phyloP scores from a whole-genome alignment of 2,797 vertebrate species.

The Peromyscus attwateri region DNA sequence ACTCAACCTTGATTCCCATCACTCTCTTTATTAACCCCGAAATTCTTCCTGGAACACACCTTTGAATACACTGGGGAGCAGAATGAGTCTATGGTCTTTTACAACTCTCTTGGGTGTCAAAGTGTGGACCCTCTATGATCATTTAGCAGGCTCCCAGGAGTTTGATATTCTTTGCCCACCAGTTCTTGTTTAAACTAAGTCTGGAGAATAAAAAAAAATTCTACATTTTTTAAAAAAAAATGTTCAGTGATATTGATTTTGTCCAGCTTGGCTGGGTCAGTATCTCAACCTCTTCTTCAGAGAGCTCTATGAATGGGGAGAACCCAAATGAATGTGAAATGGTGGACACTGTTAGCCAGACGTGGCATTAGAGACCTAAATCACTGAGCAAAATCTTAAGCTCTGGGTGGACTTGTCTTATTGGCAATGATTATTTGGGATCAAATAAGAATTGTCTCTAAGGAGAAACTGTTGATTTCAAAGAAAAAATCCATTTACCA shows the following conservation, averaged over 20 bases:
- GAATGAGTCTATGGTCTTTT: neutral
- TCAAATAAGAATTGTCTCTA: constrained; percentile 38
- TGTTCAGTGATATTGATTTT: constrained; percentile 9
- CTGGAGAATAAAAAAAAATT: constrained; percentile 22
- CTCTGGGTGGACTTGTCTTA: constrained; percentile 34
- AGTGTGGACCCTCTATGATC: neutral
- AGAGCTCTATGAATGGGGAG: neutral
- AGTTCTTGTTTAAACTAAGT: constrained; percentile 29
- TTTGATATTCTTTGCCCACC: neutral
- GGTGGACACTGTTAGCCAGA: neutral
- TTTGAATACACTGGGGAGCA: neutral
- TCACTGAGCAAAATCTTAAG: constrained; percentile 26
- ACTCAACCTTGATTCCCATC: neutral
- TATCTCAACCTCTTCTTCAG: neutral
- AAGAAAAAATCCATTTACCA: neutral
- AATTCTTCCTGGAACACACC: neutral
- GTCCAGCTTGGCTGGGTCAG: neutral
- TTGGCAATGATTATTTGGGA: neutral
- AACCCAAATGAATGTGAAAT: neutral
- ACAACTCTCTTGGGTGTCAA: neutral
- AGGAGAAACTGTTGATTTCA: constrained; percentile 31
- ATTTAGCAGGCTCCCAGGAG: neutral
- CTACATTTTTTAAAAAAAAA: constrained; percentile 26
- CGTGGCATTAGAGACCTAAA: neutral
- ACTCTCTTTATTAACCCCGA: neutral